Conservation (phyloP, 1,140 invertebrate species). For the Drosophila parabipectinata region DNA sequence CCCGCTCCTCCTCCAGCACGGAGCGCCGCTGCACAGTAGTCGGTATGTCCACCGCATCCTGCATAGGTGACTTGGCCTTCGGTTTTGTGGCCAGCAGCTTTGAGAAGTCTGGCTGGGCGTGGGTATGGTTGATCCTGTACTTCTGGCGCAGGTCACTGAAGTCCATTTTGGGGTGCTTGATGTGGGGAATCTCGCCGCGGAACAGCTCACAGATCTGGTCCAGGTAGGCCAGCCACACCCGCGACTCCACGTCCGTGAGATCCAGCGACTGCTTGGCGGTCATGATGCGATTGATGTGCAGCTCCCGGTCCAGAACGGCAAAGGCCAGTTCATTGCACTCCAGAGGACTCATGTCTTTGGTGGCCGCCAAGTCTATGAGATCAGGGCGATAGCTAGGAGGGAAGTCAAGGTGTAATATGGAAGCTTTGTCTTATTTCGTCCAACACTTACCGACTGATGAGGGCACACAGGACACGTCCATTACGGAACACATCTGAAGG, state of each 20-base stretch:
- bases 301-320: constrained; percentile 91
- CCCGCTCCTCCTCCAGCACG: constrained; percentile 76
- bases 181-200: constrained; percentile 91
- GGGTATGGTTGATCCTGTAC: constrained; percentile 68
- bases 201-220: constrained; percentile 94
- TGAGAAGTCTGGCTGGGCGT: constrained; percentile 79
- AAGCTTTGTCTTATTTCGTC: no score
- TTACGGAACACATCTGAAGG: constrained; percentile 81
- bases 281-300: constrained; percentile 91
- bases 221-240: constrained; percentile 92
- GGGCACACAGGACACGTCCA: constrained; percentile 76
- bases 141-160: constrained; percentile 83
- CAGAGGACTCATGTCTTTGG: constrained; percentile 87
- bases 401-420: background rate
- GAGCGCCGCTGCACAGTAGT: constrained; percentile 73
- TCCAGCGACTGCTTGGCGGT: constrained; percentile 91
- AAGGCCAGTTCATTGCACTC: constrained; percentile 93
- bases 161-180: constrained; percentile 90
- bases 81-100: constrained; percentile 77
- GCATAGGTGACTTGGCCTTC: constrained; percentile 81
- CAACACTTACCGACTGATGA: constrained; percentile 73
- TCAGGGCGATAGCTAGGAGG: constrained; percentile 92
- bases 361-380: constrained; percentile 89
- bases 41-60: constrained; percentile 76
- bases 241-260: constrained; percentile 89